phyloP scores from a whole-genome alignment of 2,888 invertebrate species.

The Drosophila merina region DNA sequence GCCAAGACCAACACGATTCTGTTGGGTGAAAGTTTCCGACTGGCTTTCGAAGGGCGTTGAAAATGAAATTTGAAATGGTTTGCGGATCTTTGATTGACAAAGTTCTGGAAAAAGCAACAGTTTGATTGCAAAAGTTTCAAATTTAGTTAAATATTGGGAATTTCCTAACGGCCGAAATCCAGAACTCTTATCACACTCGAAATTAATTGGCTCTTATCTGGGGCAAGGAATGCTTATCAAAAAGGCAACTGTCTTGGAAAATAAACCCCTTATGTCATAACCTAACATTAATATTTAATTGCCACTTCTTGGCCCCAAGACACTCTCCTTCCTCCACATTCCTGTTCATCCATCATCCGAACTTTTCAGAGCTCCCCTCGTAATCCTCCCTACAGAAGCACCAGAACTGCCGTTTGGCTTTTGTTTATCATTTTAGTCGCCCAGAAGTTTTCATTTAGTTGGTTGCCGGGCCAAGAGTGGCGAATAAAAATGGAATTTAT shows the following conservation, averaged over 20 bases:
- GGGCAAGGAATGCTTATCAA: constrained; percentile 12
- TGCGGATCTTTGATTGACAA: not conserved
- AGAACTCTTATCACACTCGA: not conserved
- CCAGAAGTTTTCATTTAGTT: constrained; percentile 24
- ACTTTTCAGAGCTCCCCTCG: constrained; percentile 15
- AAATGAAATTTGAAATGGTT: constrained; percentile 11
- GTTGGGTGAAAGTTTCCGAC: constrained; percentile 50
- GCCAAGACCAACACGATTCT: constrained; percentile 22
- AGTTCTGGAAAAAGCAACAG: not conserved
- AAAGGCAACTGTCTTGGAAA: not conserved
- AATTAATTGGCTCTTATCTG: not conserved
- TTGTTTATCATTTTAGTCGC: constrained; percentile 26
- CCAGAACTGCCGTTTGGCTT: constrained; percentile 22
- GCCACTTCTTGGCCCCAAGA: constrained; percentile 25
- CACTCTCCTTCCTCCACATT: not conserved
- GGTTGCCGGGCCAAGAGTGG: constrained; percentile 37
- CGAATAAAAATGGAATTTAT: constrained; percentile 37
- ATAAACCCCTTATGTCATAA: not conserved
- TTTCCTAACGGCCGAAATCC: not conserved
- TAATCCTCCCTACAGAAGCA: constrained; percentile 19
- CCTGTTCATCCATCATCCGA: constrained; percentile 29
- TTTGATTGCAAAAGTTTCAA: not conserved
- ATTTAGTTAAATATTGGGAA: constrained; percentile 4
- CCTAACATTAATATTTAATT: constrained; percentile 40
- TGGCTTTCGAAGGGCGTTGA: constrained; percentile 24